phyloP scores from a whole-genome alignment of 2,113 vertebrate genomes.

The Cyprinodon variegatus region DNA sequence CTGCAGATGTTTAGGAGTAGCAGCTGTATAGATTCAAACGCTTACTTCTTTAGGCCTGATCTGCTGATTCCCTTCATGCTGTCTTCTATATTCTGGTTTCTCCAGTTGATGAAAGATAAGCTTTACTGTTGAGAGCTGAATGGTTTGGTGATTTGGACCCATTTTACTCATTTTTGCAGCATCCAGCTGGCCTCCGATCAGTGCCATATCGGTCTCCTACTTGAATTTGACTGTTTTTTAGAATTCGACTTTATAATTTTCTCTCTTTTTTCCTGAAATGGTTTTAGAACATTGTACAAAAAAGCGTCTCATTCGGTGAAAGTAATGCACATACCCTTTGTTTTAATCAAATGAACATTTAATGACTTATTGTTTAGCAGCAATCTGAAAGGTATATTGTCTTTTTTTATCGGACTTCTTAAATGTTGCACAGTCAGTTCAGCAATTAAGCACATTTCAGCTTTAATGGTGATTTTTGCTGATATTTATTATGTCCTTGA shows the following conservation, averaged over 20 bases:
- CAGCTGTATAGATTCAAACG: constrained; percentile 14
- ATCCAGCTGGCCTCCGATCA: constrained; percentile 20
- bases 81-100: constrained; percentile 48
- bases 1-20: constrained; percentile 26
- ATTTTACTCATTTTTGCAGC: constrained; percentile 10
- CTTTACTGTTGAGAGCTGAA: constrained; percentile 29
- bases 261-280: constrained; percentile 30
- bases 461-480: constrained; percentile 75
- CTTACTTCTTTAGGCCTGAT: constrained; percentile 49
- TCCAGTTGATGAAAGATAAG: constrained; percentile 6
- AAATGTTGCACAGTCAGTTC: constrained; percentile 65
- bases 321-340: constrained; percentile 49
- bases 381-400: constrained; percentile 45
- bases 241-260: constrained; percentile 37
- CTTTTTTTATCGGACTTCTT: constrained; percentile 55
- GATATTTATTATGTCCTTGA: constrained; percentile 78
- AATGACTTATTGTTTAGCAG: constrained; percentile 37
- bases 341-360: constrained; percentile 29
- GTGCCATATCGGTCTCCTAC: not conserved
- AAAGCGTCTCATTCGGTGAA: constrained; percentile 22
- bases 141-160: constrained; percentile 1
- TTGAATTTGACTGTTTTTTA: constrained; percentile 6
- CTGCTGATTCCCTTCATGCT: constrained; percentile 43
- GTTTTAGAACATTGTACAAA: constrained; percentile 30
- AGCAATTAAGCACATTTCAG: constrained; percentile 74